Conservation (phyloP, 92 coral and sea anemone species). For the Chrysogorgia sp. region DNA sequence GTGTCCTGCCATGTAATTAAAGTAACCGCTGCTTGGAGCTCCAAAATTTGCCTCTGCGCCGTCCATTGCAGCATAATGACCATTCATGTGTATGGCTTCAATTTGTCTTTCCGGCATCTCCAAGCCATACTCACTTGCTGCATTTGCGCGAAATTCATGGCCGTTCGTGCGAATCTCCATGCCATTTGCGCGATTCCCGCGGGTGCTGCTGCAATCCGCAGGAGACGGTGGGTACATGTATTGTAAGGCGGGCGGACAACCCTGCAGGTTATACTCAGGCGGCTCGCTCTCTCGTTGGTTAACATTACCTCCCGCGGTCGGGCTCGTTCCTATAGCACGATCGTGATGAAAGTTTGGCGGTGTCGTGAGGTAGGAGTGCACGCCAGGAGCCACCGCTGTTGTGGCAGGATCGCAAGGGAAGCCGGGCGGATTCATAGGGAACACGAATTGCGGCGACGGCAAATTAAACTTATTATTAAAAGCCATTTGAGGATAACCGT, state of each 20-base stretch:
- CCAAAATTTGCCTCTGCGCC: not conserved
- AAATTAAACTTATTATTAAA: slow-evolving; percentile 64
- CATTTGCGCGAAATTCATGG: slow-evolving; percentile 15
- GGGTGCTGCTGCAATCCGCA: not conserved
- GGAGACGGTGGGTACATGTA: not conserved
- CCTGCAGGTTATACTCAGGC: not conserved
- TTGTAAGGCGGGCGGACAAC: not conserved
- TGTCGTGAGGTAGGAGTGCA: not conserved
- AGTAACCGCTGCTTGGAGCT: not conserved
- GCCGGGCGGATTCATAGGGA: slow-evolving; percentile 5
- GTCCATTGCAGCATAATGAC: not conserved
- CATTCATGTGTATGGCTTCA: not conserved
- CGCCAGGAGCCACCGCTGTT: not conserved
- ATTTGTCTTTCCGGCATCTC: not conserved
- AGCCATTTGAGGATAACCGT: slow-evolving; percentile 72
- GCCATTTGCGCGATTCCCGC: not conserved
- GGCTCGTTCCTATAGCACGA: not conserved
- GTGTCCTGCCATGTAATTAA: not conserved
- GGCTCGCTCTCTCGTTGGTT: not conserved
- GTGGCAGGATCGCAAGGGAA: slow-evolving; percentile 10
- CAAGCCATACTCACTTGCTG: not conserved
- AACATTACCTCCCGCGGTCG: not conserved
- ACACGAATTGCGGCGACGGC: slow-evolving; percentile 59
- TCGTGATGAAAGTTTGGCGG: slow-evolving; percentile 9
- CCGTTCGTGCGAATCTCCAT: not conserved